These are phyloP conservation scores for Holacanthus passer DNA, from an alignment of 2,113 vertebrate species.

Conservation along the genomic window DNA sequence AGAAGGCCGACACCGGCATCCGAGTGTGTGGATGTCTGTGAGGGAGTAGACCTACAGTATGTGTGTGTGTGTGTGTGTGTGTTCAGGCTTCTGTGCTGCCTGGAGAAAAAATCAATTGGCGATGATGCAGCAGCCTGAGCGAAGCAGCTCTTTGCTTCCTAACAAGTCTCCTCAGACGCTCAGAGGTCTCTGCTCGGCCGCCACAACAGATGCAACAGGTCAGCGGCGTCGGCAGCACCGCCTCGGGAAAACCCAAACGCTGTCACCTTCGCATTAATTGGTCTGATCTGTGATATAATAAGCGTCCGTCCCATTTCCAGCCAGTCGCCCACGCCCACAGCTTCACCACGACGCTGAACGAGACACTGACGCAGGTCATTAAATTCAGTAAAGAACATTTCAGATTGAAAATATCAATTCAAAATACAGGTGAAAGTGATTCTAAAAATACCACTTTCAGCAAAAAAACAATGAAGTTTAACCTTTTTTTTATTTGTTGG, in stretches of 20 bases:
- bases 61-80: constrained; percentile 29
- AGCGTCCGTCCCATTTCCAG: background rate
- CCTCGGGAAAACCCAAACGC: constrained; percentile 16
- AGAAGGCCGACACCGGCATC: background rate
- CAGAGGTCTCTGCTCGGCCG: constrained; percentile 7
- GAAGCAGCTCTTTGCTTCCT: constrained; percentile 38
- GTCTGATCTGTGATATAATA: constrained; percentile 38
- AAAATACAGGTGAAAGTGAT: background rate
- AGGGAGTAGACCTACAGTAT: constrained; percentile 13
- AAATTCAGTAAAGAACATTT: background rate
- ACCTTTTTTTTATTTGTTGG: background rate
- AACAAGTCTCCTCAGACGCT: constrained; percentile 68
- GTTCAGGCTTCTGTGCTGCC: constrained; percentile 9
- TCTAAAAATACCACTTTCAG: background rate
- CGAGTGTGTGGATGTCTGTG: constrained; percentile 4
- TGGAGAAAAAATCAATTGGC: constrained; percentile 38
- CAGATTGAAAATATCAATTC: background rate
- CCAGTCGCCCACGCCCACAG: constrained; percentile 19
- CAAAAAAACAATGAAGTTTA: background rate
- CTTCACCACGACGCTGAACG: background rate
- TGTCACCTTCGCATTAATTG: constrained; percentile 31
- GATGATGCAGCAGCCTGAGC: constrained; percentile 45
- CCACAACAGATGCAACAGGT: constrained; percentile 48
- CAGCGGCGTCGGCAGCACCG: background rate
- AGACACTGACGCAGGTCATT: constrained; percentile 9